Base-by-base conservation (phyloP, 2,888 invertebrate species). In the Alentia gelatinosa region DNA sequence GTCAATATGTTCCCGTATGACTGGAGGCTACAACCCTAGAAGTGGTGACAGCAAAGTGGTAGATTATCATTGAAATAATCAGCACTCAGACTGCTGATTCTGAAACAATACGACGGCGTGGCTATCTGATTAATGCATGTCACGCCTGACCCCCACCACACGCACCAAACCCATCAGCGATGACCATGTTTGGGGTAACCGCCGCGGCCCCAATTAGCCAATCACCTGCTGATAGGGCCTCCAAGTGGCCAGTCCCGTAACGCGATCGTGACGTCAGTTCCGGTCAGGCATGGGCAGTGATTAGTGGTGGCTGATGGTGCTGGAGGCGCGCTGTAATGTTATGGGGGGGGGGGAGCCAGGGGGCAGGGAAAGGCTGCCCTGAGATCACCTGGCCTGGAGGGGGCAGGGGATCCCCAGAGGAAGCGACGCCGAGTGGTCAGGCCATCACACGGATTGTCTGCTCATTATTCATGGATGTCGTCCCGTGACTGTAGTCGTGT, bases 221-320 rank as follows among this genome's bases (percentile, higher is more conserved):
- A 86, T 86, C 86, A 47, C 42, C 86, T 86, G 86, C 86, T 86
- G 86, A 86, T 86, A 35, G 79, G 26, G 86, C 86, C 86, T 30
- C 86, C 86, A 42, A 86, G 50, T 86, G 86, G 86, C 86, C 50
- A 9, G 47, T 47, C 42, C 50, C 15, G 86, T 47, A 86, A 86
- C 47, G 47, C 47, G 86, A 47, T 47, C 86, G 47, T 86, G 86
- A 86, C 86, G 86, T 86, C 86, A 86, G 86, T 42, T 86, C 86
- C 86, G 86, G 86, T 47, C 47, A 86, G 50, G 47, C 86, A n/a
- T 47, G 47, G 26, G 86, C 86, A 86, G 26, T 86, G 86, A 86
- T 86, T 86, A 86, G n/a, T 50, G 47, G 50, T 47, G 86, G 86
- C 47, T 47, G 86, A 26, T 12, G 86, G 86, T 86, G 50, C 42